These are phyloP conservation scores for Campoletis sonorensis DNA, from an alignment of 1,140 invertebrate genomes.

Conservation along the genomic window DNA sequence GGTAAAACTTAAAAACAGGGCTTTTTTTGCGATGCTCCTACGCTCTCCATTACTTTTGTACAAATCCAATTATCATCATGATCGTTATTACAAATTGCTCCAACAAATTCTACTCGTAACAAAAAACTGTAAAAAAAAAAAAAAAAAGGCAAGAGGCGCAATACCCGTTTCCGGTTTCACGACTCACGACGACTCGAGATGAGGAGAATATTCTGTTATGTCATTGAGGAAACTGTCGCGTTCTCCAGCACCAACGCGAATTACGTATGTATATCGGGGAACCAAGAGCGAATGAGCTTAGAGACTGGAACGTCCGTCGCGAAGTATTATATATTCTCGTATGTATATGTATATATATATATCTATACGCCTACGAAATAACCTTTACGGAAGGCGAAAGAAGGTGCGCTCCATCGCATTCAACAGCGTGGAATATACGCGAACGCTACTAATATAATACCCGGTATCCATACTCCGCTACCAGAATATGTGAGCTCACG, in stretches of 20 bases:
- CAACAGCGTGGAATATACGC: conserved; percentile 6
- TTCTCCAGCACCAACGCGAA: conserved; percentile 3
- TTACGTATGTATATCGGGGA: not conserved
- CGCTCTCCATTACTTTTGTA: no score
- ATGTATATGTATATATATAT: not conserved
- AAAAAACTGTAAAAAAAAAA: not conserved
- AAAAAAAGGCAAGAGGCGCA: not conserved
- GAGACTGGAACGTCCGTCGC: conserved; percentile 18
- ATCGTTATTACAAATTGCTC: no score
- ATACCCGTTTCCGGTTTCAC: conserved; percentile 8
- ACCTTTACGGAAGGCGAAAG: conserved; percentile 24
- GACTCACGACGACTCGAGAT: not conserved
- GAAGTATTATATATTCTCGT: not conserved
- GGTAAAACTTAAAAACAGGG: no score
- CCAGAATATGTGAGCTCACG: conserved; percentile 1
- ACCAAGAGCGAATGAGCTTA: not conserved
- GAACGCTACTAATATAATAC: not conserved
- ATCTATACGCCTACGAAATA: conserved; percentile 14
- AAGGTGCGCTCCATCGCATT: conserved; percentile 23
- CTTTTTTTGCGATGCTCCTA: no score
- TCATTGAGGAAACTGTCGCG: conserved; percentile 11
- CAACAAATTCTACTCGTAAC: no score
- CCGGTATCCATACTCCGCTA: not conserved
- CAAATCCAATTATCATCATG: no score
- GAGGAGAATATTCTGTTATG: conserved; percentile 10